These are phyloP conservation scores for Anoplophora glabripennis DNA, from an alignment of 1,140 invertebrate species.

Conservation along the genomic window DNA sequence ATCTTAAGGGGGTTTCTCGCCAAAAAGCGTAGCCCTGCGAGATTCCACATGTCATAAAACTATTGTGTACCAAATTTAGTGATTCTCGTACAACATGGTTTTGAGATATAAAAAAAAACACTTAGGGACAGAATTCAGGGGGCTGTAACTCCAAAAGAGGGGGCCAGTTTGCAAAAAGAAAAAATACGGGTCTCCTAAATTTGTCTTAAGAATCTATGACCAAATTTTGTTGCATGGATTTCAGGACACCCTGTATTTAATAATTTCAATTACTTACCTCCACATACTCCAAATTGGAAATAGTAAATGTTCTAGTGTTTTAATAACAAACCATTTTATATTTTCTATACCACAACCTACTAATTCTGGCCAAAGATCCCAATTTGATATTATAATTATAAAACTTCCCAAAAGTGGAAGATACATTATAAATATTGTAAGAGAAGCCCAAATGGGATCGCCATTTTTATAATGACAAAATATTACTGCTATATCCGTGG, in stretches of 20 bases:
- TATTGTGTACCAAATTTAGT: too few species aligned
- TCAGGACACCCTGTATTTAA: neutral
- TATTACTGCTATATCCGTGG: constrained; percentile 52
- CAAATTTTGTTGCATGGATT: too few species aligned
- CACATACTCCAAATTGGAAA: constrained; percentile 68
- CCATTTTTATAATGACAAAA: constrained; percentile 52
- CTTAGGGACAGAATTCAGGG: too few species aligned
- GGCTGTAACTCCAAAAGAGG: too few species aligned
- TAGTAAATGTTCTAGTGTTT: constrained; percentile 56
- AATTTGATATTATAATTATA: constrained; percentile 52
- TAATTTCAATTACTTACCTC: constrained; percentile 54
- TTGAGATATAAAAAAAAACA: too few species aligned
- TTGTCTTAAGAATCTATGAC: too few species aligned
- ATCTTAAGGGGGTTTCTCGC: too few species aligned
- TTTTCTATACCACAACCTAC: constrained; percentile 35
- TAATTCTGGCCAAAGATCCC: constrained; percentile 53
- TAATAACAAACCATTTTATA: constrained; percentile 55
- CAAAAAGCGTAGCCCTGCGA: too few species aligned
- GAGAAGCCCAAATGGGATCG: constrained; percentile 50
- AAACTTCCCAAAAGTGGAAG: constrained; percentile 53
- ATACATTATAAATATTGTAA: constrained; percentile 53
- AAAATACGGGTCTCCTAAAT: too few species aligned
- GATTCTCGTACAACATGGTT: too few species aligned
- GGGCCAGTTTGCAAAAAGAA: too few species aligned
- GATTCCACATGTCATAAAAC: too few species aligned